phyloP scores from a whole-genome alignment of 2,888 invertebrate species.

The Cotesia congregata region DNA sequence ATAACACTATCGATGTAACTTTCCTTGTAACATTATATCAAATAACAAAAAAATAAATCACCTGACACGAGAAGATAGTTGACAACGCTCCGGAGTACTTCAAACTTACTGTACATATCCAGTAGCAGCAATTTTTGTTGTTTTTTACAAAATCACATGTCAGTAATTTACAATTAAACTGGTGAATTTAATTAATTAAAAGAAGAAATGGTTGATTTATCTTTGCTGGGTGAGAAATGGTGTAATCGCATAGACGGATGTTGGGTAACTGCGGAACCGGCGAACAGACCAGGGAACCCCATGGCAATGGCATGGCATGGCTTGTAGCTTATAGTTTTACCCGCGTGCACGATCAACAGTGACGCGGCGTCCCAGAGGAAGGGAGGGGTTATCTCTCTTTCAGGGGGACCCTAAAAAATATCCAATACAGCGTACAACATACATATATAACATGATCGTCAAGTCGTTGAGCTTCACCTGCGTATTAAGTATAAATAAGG shows the following conservation, averaged over 20 bases:
- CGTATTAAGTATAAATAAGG: not conserved
- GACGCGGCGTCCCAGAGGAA: constrained; percentile 22
- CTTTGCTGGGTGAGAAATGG: not conserved
- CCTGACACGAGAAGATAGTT: constrained; percentile 65
- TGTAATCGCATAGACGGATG: constrained; percentile 32
- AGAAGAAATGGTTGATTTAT: not conserved
- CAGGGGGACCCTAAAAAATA: not conserved
- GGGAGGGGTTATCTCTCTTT: constrained; percentile 5
- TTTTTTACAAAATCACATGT: no score
- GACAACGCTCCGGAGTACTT: constrained; percentile 63
- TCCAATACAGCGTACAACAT: constrained; percentile 1
- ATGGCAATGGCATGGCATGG: not conserved
- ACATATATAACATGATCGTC: not conserved
- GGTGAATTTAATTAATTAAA: no score
- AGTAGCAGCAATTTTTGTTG: constrained; percentile 5
- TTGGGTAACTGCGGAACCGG: constrained; percentile 27
- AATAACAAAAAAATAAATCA: constrained; percentile 39
- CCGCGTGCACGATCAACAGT: constrained; percentile 20
- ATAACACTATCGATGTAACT: constrained; percentile 6
- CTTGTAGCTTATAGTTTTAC: constrained; percentile 12
- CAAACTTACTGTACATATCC: constrained; percentile 64
- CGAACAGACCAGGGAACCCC: constrained; percentile 29
- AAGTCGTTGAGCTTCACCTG: not conserved
- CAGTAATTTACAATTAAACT: no score
- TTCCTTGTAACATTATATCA: not conserved